phyloP scores from a whole-genome alignment of 2,113 vertebrate species.

The Vimba vimba region DNA sequence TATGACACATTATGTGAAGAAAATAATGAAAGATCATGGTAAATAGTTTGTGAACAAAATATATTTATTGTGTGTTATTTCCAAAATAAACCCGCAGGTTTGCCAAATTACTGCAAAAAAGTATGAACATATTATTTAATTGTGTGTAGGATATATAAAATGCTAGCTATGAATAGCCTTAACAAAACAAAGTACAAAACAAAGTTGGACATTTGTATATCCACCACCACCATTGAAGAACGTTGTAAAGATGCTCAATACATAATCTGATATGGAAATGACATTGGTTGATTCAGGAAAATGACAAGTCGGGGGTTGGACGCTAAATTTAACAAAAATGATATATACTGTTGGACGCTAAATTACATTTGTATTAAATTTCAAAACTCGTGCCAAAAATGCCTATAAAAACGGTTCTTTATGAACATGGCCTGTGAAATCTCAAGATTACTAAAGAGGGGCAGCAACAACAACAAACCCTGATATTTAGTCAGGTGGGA shows the following conservation, averaged over 20 bases:
- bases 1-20: too few species aligned
- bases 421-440: background rate
- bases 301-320: too few species aligned
- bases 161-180: background rate
- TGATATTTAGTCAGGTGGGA: slow-evolving; percentile 4
- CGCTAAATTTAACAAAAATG: background rate
- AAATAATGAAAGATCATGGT: too few species aligned
- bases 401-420: background rate
- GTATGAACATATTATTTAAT: background rate
- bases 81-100: background rate
- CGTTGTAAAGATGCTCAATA: background rate
- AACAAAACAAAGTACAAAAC: background rate
- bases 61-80: background rate
- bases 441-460: background rate
- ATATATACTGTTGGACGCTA: background rate
- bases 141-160: background rate
- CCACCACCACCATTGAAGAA: background rate
- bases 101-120: background rate
- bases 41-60: too few species aligned
- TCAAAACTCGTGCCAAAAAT: background rate
- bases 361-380: background rate
- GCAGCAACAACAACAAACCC: background rate
- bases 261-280: background rate
- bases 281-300: too few species aligned
- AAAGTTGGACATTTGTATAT: background rate